These are phyloP conservation scores for Siphonodentalium dalli DNA, from an alignment of 2,888 invertebrate genomes.

Conservation along the genomic window DNA sequence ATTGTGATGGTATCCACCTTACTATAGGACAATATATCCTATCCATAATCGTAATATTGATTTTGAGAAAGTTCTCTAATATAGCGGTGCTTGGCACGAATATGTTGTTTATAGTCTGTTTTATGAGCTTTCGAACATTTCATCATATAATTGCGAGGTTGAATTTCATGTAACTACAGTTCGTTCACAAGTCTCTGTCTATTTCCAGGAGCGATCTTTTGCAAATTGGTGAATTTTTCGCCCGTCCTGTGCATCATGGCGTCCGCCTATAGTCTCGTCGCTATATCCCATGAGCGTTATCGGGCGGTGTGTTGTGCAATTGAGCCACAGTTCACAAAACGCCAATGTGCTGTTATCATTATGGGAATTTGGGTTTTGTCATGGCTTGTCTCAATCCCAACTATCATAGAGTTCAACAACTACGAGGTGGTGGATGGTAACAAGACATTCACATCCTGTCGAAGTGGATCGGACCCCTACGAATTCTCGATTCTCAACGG, in stretches of 20 bases:
- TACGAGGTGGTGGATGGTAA: not conserved
- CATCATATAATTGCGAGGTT: no score
- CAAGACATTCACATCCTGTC: conserved; percentile 5
- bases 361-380: conserved; percentile 28
- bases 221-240: conserved; percentile 34
- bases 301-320: conserved; percentile 29
- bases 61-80: no score
- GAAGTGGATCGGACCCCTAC: conserved; percentile 3
- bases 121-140: no score
- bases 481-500: conserved; percentile 29
- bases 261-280: conserved; percentile 39
- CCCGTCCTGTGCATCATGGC: conserved; percentile 40
- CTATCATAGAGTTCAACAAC: conserved; percentile 28
- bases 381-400: conserved; percentile 24
- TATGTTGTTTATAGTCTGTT: no score
- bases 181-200: no score
- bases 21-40: no score
- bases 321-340: conserved; percentile 17
- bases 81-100: no score
- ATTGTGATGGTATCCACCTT: no score
- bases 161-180: no score
- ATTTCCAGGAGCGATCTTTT: conserved; percentile 28
- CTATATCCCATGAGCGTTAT: conserved; percentile 38
- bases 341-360: conserved; percentile 18
- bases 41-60: no score